Evolutionary conservation across 2,888 invertebrate species (phyloP).

Genomic region (Macaria notata): DNA sequence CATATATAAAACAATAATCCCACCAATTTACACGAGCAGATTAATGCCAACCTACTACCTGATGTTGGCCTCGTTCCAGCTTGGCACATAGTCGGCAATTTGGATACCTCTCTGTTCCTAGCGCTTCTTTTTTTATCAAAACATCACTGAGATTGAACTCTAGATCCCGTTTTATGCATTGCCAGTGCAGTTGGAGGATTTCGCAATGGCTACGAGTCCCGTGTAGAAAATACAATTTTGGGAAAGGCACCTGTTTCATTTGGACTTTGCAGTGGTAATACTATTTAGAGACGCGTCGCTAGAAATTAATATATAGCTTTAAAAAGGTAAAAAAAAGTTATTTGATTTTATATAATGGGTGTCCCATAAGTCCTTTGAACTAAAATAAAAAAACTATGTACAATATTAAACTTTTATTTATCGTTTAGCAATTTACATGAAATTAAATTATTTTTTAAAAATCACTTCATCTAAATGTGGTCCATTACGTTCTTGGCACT

Average conservation of each 20-base stretch:
- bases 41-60: slow-evolving; percentile 50
- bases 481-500: no score
- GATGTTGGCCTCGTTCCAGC: slow-evolving; percentile 58
- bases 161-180: slow-evolving; percentile 35
- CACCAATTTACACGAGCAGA: slow-evolving; percentile 54
- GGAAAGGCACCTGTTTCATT: slow-evolving; percentile 20
- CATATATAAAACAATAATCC: slow-evolving; percentile 54
- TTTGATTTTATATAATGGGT: no score
- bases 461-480: no score
- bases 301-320: no score
- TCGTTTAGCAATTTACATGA: no score
- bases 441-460: no score
- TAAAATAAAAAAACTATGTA: no score
- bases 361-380: no score
- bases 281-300: no score
- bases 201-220: slow-evolving; percentile 15
- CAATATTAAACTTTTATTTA: no score
- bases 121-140: slow-evolving; percentile 51
- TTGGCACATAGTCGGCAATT: slow-evolving; percentile 60
- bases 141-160: slow-evolving; percentile 44
- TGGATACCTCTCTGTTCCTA: slow-evolving; percentile 46
- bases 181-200: slow-evolving; percentile 22
- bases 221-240: slow-evolving; percentile 22
- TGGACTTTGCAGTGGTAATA: background rate
- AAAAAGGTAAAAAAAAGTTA: no score